Evolutionary conservation across 1,140 invertebrate species (phyloP).

Genomic region (Mercenaria mercenaria): DNA sequence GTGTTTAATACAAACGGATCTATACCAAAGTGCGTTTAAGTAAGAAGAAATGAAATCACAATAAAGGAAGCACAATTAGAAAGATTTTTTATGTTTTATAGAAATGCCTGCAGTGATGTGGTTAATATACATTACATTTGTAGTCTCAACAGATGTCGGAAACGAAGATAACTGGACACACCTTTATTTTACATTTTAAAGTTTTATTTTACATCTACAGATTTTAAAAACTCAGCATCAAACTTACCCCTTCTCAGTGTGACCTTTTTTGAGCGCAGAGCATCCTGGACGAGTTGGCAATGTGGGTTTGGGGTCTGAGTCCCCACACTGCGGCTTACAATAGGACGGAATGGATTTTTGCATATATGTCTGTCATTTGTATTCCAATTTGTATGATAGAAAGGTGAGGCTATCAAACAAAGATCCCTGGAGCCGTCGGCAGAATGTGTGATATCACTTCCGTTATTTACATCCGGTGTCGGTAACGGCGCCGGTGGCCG

Average conservation of each 20-base stretch:
- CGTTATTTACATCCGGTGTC: not conserved
- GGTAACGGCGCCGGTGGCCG: constrained; percentile 36
- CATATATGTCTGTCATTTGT: constrained; percentile 4
- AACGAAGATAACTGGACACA: no score
- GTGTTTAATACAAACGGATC: no score
- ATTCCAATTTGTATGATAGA: constrained; percentile 51
- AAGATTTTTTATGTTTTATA: no score
- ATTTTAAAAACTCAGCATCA: no score
- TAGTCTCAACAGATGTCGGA: no score
- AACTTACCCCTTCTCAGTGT: constrained; percentile 38
- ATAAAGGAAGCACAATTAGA: no score
- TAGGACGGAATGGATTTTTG: constrained; percentile 42
- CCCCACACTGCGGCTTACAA: constrained; percentile 54
- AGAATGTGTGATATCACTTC: not conserved
- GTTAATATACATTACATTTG: no score
- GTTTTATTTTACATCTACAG: no score
- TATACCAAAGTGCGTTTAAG: no score
- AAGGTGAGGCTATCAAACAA: constrained; percentile 29
- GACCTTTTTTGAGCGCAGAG: not conserved
- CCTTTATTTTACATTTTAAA: no score
- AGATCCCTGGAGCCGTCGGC: not conserved
- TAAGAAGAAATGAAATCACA: no score
- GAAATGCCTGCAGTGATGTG: no score
- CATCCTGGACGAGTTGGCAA: constrained; percentile 48
- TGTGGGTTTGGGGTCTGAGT: constrained; percentile 61